Evolutionary conservation across 2,888 invertebrate genomes (phyloP), one percentile per base, ranked within the genome.

Genomic region (Magallana nippona): DNA sequence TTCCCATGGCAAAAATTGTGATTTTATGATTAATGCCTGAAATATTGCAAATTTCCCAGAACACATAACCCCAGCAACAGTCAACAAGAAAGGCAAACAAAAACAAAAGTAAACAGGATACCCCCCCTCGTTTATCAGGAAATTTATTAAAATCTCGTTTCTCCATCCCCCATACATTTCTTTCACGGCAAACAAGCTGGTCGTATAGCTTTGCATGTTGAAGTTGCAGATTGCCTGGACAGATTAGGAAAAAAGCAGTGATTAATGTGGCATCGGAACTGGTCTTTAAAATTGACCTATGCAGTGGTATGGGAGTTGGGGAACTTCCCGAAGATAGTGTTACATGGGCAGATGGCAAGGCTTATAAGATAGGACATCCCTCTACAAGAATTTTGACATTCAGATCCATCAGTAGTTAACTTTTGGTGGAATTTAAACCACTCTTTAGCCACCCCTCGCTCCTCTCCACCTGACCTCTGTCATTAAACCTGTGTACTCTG

Each of bases 121-220:
- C 27, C 22, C 22, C 22, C 63, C 63, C 63, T 63, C 63, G n/a
- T 22, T 27, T 22, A 71, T 71, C 71, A 71, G 71, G 27, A 27
- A 27, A 71, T 71, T 71, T 71, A 27, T 71, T 71, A 71, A 71
- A 71, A 71, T 71, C 71, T 71, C 71, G 32, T 71, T 71, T 27
- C 32, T 71, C 27, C 27, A 71, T 27, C 71, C 71, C 44, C 27
- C 27, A 63, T 71, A 71, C 71, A 71, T 71, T 32, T 71, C 71
- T 71, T 71, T 71, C 71, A 71, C 27, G 32, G 32, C 71, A 71
- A 71, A 71, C 71, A 71, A 71, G 22, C 32, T 71, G 10, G 32
- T 32, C 13, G 27, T 32, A 0, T 44, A 44, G 44, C 44, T 44
- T 71, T 71, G 71, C 71, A 71, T 27, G 60, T 2, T 60, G 19